A percentile compares a stretch with the other conserved stretches of the same genome.
phyloP scores from a whole-genome alignment of 2,888 invertebrate species.

The Andrena marginata region DNA sequence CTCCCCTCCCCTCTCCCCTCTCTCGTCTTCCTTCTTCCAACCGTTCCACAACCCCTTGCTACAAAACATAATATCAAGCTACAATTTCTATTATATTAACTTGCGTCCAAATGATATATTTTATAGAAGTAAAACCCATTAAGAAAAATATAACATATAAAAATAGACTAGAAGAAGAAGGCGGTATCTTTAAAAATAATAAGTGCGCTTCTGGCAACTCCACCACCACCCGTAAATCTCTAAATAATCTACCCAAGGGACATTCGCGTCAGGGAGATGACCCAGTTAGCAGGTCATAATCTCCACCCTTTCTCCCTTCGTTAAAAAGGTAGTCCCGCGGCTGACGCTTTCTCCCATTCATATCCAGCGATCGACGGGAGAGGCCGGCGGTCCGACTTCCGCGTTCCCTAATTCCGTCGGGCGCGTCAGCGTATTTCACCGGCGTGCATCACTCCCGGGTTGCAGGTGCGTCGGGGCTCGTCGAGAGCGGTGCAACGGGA shows the following conservation, averaged over 20 bases:
- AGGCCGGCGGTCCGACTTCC: conserved; percentile 10
- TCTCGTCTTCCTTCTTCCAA: too few relatives aligned
- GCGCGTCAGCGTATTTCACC: conserved; percentile 39
- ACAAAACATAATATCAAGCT: too few relatives aligned
- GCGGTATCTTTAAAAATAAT: too few relatives aligned
- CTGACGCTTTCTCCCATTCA: conserved; percentile 21
- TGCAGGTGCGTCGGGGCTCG: conserved; percentile 13
- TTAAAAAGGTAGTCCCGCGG: not conserved
- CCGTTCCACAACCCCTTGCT: too few relatives aligned
- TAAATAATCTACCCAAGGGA: not conserved
- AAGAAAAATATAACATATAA: too few relatives aligned
- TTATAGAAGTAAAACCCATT: too few relatives aligned
- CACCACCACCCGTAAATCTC: too few relatives aligned
- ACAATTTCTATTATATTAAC: too few relatives aligned
- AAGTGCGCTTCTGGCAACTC: not conserved
- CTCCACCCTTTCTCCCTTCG: not conserved
- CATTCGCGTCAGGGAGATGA: not conserved
- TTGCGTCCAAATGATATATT: too few relatives aligned
- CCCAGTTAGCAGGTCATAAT: conserved; percentile 1
- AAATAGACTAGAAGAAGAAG: too few relatives aligned
- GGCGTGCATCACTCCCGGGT: conserved; percentile 9
- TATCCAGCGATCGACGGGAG: not conserved
- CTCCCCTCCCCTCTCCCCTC: too few relatives aligned
- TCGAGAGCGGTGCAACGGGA: too few relatives aligned
- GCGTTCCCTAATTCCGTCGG: conserved; percentile 30